Conservation (phyloP, 2,888 invertebrate genomes). For the Platycheirus albimanus region DNA sequence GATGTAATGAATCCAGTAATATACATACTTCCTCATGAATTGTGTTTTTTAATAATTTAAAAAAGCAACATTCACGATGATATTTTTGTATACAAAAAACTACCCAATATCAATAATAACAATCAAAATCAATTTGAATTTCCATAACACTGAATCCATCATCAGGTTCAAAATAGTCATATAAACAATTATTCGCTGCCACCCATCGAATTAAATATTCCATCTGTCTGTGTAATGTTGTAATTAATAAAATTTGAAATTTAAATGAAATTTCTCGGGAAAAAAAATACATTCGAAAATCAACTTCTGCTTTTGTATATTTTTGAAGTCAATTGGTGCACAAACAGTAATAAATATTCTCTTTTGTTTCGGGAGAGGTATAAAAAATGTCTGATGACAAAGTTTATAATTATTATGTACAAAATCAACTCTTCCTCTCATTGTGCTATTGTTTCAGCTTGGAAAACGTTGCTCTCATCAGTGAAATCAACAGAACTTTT, state of each 20-base stretch:
- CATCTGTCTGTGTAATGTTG: background rate
- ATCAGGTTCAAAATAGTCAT: background rate
- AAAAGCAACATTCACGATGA: background rate
- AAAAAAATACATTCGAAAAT: background rate
- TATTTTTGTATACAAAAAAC: too few relatives aligned
- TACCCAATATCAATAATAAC: too few relatives aligned
- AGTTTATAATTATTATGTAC: background rate
- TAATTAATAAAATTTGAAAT: conserved; percentile 10
- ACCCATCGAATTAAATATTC: background rate
- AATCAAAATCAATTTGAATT: conserved; percentile 13
- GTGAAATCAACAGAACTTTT: background rate
- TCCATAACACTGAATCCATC: background rate
- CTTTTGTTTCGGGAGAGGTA: conserved; percentile 18
- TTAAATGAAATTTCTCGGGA: background rate
- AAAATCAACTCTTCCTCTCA: background rate
- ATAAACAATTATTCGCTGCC: background rate
- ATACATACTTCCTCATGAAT: background rate
- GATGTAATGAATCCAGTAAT: too few relatives aligned
- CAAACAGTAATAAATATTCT: conserved; percentile 29
- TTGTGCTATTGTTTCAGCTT: background rate
- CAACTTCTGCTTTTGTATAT: background rate
- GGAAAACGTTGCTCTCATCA: background rate
- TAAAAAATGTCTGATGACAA: conserved; percentile 22
- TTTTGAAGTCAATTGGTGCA: conserved; percentile 7
- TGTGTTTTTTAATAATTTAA: background rate